Evolutionary conservation across 2,888 invertebrate genomes (phyloP).

Genomic region (Himalopsyche tibetana): DNA sequence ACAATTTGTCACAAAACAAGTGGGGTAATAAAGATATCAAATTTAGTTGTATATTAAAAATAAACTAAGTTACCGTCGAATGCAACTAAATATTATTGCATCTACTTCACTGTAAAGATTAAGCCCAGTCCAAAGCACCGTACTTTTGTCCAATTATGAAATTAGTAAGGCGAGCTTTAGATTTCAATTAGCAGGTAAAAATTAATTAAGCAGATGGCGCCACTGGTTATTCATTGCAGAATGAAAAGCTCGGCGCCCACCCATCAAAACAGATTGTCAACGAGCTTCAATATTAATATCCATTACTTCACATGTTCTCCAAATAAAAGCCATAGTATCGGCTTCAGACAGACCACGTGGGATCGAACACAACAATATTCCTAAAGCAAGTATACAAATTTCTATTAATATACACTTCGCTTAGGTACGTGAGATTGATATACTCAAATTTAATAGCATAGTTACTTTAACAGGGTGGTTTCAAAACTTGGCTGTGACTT

Average conservation of each 20-base stretch:
- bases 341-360: conserved; percentile 45
- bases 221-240: conserved; percentile 3
- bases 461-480: conserved; percentile 27
- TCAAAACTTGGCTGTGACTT: not conserved
- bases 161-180: conserved; percentile 6
- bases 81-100: too few relatives aligned
- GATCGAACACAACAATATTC: conserved; percentile 12
- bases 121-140: not conserved
- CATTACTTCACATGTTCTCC: conserved; percentile 57
- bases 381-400: not conserved
- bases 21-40: too few relatives aligned
- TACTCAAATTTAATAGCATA: conserved; percentile 19
- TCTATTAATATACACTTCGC: not conserved
- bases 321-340: conserved; percentile 52
- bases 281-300: conserved; percentile 59
- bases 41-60: too few relatives aligned
- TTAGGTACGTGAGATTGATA: not conserved
- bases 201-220: conserved; percentile 23
- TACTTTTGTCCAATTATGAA: conserved; percentile 4
- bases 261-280: conserved; percentile 56
- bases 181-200: conserved; percentile 17
- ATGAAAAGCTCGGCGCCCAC: conserved; percentile 45
- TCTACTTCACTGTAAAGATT: not conserved
- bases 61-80: too few relatives aligned
- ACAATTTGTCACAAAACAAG: too few relatives aligned